Base-by-base conservation (phyloP, 2,888 invertebrate genomes). In the Drosophila barbarae region DNA sequence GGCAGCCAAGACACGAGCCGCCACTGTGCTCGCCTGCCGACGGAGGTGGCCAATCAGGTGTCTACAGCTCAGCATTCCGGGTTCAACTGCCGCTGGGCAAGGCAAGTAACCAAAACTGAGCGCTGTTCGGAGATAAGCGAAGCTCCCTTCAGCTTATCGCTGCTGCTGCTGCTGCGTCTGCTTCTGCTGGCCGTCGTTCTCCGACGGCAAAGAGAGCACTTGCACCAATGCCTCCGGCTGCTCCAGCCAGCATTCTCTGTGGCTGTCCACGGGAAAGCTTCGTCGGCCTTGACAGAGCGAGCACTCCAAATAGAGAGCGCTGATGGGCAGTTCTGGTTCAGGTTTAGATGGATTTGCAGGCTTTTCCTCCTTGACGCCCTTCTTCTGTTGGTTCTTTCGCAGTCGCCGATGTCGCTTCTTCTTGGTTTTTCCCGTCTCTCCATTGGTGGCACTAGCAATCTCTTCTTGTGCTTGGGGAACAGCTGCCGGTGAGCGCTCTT, bases 211-310 rank as follows among this genome's bases (percentile, higher is more conserved):
- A 6, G 58, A 60, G 12, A 77, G 6, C 18, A 72, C 71, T 42
- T 87, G 82, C 2, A 73, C 83, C 9, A 88, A 64, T 0, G 89
- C 85, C n/a, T 85, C 73, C 0, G 79, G 54, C 46, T 87, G 86
- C 56, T 89, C 89, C 1, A 86, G 36, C 90, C 90, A 90, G 66
- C 88, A 86, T 34, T 84, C 85, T 55, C 87, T 85, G 1, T 84
- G 69, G 0, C 76, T 53, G 59, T 87, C 82, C 0, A 87, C 53
- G 12, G 71, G 59, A 47, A 87, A 90, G 42, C 83, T 80, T 6
- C 83, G 85, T 4, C 74, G 65, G 12, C 73, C 59, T 2, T 72
- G 73, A 58, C 90, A 90, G 32, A 87, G 72, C 1, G 65, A 64
- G 55, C 90, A 90, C 46, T 77, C 72, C 6, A 87, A 85, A 42